Evolutionary conservation across 2,888 invertebrate genomes (phyloP).

Genomic region (Argyra leucocephala): DNA sequence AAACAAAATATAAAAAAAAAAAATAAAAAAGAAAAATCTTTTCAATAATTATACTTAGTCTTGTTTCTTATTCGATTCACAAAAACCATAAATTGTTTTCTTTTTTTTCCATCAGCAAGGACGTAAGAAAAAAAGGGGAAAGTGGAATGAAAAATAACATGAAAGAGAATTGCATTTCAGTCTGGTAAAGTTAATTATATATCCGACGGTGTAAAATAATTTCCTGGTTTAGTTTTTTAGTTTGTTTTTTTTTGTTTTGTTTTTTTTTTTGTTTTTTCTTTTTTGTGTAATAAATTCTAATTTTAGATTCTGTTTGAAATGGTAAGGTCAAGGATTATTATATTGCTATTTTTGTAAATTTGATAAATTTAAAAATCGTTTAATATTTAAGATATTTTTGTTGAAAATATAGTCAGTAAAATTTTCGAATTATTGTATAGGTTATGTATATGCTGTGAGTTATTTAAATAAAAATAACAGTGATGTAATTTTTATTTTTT

Average conservation of each 20-base stretch:
- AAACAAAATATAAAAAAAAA: no score
- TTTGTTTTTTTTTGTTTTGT: background rate
- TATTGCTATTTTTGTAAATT: no score
- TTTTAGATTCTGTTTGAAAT: background rate
- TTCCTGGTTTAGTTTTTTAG: no score
- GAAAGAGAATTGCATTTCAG: background rate
- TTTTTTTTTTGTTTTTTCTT: background rate
- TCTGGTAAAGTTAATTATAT: background rate
- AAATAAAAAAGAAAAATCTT: no score
- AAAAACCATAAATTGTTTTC: background rate
- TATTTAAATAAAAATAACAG: no score
- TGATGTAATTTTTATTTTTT: no score
- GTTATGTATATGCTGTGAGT: no score
- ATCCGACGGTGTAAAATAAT: slow-evolving; percentile 1
- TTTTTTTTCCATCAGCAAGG: background rate
- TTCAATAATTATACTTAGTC: background rate
- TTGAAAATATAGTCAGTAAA: no score
- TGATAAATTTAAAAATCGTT: no score
- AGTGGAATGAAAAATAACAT: background rate
- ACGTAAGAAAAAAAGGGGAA: background rate
- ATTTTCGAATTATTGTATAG: no score
- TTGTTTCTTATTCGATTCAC: background rate
- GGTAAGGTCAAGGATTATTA: background rate
- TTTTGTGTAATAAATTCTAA: background rate
- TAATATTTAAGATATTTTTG: no score